Evolutionary conservation across 2,113 vertebrate species (phyloP).

Genomic region (Columbina picui): DNA sequence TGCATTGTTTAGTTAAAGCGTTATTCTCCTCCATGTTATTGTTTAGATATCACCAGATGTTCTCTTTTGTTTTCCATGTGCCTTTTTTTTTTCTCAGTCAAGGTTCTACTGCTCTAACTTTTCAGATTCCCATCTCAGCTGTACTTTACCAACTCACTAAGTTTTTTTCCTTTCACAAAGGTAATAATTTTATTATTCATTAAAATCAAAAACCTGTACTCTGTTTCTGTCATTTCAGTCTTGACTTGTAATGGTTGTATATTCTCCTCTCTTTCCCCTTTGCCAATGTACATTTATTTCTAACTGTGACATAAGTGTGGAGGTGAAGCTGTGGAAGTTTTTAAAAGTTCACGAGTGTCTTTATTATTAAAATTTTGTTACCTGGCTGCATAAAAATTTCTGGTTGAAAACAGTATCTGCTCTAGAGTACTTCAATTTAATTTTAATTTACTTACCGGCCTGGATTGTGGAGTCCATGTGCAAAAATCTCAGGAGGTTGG

Average conservation of each 20-base stretch:
- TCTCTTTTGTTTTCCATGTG: neutral
- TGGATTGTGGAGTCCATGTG: constrained; percentile 95
- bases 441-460: constrained; percentile 86
- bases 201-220: neutral
- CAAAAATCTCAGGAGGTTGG: constrained; percentile 97
- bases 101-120: neutral
- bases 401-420: neutral
- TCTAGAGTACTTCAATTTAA: neutral
- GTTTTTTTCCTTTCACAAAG: neutral
- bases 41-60: constrained; percentile 61
- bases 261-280: neutral
- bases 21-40: constrained; percentile 49
- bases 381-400: neutral
- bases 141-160: neutral
- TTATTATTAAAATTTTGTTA: neutral
- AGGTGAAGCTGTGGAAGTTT: neutral
- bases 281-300: neutral
- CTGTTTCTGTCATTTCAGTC: neutral
- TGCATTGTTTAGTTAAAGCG: constrained; percentile 52
- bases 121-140: neutral
- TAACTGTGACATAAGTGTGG: neutral
- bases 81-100: neutral
- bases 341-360: neutral
- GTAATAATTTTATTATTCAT: neutral
- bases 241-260: neutral